Evolutionary conservation across 2,888 invertebrate species (phyloP).

Genomic region (Minunthozetes semirufus): DNA sequence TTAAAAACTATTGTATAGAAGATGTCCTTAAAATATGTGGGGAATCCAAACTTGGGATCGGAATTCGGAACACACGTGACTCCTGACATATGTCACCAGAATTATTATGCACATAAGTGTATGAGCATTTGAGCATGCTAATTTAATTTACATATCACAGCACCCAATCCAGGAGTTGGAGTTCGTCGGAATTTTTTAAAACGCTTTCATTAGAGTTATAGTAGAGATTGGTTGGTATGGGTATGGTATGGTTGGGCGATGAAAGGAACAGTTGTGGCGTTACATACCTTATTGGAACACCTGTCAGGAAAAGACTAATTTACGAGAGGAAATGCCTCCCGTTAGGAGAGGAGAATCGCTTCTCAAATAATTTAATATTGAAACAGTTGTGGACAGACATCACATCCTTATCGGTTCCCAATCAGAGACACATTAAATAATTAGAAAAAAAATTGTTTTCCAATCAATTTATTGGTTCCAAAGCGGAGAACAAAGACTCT

Average conservation of each 20-base stretch:
- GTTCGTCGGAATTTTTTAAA: not conserved
- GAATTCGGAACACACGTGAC: not conserved
- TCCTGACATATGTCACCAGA: slow-evolving; percentile 13
- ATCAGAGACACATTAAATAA: not conserved
- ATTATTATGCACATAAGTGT: not conserved
- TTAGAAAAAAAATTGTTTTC: not conserved
- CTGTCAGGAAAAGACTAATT: slow-evolving; percentile 27
- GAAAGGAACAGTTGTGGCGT: not conserved
- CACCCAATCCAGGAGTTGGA: not conserved
- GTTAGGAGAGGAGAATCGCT: not conserved
- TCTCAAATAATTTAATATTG: not conserved
- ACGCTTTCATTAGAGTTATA: no score
- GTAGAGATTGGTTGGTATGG: no score
- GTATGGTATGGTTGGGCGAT: not conserved
- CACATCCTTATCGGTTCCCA: slow-evolving; percentile 6
- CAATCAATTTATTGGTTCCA: not conserved
- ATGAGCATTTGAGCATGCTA: no score
- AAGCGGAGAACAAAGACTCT: not conserved
- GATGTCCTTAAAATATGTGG: not conserved
- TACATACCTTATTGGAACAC: slow-evolving; percentile 24
- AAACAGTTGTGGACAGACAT: not conserved
- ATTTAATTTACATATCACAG: not conserved
- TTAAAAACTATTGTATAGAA: not conserved
- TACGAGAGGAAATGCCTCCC: slow-evolving; percentile 1
- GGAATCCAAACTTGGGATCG: not conserved